These are phyloP conservation scores for Drosophila eugracilis DNA, from an alignment of 1,140 invertebrate species.

Conservation along the genomic window DNA sequence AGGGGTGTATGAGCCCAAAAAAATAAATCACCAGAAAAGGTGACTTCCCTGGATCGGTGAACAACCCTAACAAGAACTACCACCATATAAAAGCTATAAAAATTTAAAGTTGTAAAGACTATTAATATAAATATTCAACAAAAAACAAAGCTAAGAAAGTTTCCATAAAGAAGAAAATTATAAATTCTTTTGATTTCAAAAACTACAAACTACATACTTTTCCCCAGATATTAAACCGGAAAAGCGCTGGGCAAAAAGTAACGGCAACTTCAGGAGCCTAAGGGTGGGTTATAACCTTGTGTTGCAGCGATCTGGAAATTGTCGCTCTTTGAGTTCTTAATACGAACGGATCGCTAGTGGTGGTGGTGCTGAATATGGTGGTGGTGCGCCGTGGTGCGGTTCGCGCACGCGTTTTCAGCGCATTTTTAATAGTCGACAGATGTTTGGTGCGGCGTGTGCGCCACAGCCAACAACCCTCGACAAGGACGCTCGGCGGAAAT, in stretches of 20 bases:
- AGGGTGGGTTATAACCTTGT: slow-evolving; percentile 28
- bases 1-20: background rate
- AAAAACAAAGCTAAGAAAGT: background rate
- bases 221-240: background rate
- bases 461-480: slow-evolving; percentile 77
- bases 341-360: slow-evolving; percentile 8
- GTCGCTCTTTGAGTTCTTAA: slow-evolving; percentile 48
- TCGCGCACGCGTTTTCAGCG: slow-evolving; percentile 80
- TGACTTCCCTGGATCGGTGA: background rate
- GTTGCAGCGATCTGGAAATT: slow-evolving; percentile 69
- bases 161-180: background rate
- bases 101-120: background rate
- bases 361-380: slow-evolving; percentile 26
- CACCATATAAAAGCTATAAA: background rate
- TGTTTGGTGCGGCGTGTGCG: slow-evolving; percentile 66
- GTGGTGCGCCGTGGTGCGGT: slow-evolving; percentile 42
- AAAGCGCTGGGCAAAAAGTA: slow-evolving; percentile 35
- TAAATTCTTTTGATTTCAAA: background rate
- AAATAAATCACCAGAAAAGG: slow-evolving; percentile 6
- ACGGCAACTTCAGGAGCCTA: slow-evolving; percentile 30
- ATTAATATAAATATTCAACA: background rate
- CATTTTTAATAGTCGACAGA: slow-evolving; percentile 83
- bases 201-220: background rate
- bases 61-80: background rate
- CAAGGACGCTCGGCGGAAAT: slow-evolving; percentile 69